Base-by-base conservation (phyloP, 2,888 invertebrate genomes). In the Apamea anceps region DNA sequence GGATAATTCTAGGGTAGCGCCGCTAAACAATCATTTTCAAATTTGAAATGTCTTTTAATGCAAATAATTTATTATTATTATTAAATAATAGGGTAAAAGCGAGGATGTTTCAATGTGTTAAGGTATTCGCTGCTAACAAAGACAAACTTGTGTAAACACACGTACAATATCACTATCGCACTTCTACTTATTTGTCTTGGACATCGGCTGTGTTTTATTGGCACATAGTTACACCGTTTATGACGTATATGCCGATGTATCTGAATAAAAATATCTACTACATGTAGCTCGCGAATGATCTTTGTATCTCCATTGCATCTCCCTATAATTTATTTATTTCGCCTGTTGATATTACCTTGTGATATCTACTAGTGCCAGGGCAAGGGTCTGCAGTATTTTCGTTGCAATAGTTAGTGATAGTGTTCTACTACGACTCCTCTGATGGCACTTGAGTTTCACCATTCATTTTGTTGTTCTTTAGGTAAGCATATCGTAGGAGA, bases 31-130 rank as follows among this genome's bases (percentile, higher is more conserved):
- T 91, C 87, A 89, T 93, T 90, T 90, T 88, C 74, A 92, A 94
- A 93, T 93, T 94, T 90, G 91, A 91, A 93, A 91, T 84, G 88
- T 89, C 84, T 83, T 90, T 91, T 89, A 92, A 91, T 91, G 90
- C 88, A 93, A 92, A 93, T 94, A 93, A 94, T 94, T 93, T 93
- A 93, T 94, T 93, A 91, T 92, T 84, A 80, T 92, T 84, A 75
- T 80, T 86, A 84, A 86, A 82, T 82, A 89, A 89, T 95, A 94
- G 93, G 87, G 78, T 94, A 93, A 93, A 89, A 91, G 92, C 91
- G 91, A 93, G 89, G 91, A 91, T 91, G 81, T 74, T 82, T 80
- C 73, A 75, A 76, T 80, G 62, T 77, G 78, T 89, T 88, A 88
- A 85, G 87, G 85, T 88, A 88, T 86, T 80, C 84, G 87, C 86